Percentiles rank a stretch among this genome's conserved stretches.
Conservation (phyloP, 1,140 invertebrate genomes). For the Calephelis nemesis region DNA sequence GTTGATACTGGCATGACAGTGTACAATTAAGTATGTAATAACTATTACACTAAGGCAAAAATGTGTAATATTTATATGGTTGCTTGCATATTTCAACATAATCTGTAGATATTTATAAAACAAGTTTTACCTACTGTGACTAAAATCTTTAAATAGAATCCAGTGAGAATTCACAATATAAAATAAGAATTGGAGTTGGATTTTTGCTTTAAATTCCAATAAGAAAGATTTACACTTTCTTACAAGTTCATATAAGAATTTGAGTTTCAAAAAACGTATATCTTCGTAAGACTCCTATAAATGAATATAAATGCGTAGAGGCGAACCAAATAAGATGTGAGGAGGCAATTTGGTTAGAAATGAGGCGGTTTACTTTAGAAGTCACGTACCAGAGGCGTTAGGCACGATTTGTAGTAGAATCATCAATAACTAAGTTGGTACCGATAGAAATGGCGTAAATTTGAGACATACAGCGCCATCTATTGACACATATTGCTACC, state of each 20-base stretch:
- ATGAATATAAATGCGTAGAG: constrained; percentile 68
- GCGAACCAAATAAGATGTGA: constrained; percentile 66
- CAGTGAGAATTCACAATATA: neutral
- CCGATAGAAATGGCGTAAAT: neutral
- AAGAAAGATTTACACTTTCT: constrained; percentile 21
- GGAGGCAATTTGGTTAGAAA: constrained; percentile 68
- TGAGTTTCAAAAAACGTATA: constrained; percentile 43
- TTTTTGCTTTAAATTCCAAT: constrained; percentile 44
- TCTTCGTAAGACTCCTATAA: constrained; percentile 61
- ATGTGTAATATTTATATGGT: too few relatives aligned
- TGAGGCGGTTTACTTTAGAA: constrained; percentile 66
- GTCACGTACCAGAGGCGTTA: constrained; percentile 57
- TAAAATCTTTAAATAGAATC: too few relatives aligned
- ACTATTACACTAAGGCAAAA: too few relatives aligned
- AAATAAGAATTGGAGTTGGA: neutral
- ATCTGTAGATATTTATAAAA: too few relatives aligned
- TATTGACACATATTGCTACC: constrained; percentile 21
- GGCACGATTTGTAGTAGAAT: constrained; percentile 33
- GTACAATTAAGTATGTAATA: too few relatives aligned
- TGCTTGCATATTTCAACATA: too few relatives aligned
- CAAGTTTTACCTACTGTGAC: too few relatives aligned
- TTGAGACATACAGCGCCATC: constrained; percentile 48
- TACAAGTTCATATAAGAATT: constrained; percentile 17
- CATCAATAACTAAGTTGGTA: constrained; percentile 19
- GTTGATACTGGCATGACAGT: too few relatives aligned